Percentiles rank a stretch among this genome's conserved stretches.
phyloP scores from a whole-genome alignment of 1,140 invertebrate species.

The Berghia stephanieae region DNA sequence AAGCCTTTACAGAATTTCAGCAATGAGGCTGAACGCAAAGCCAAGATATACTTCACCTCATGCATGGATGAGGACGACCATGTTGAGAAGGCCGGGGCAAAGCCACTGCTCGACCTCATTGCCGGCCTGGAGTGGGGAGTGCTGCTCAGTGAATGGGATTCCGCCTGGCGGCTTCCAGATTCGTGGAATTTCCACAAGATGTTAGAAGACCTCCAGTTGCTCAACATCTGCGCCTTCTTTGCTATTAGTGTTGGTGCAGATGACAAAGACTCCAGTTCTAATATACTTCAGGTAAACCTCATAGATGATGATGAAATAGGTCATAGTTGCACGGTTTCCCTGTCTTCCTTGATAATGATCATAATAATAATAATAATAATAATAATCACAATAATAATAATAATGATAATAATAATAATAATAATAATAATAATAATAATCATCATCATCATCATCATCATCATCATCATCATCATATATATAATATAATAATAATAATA shows the following conservation, averaged over 20 bases:
- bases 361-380: no score
- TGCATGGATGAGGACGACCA: constrained; percentile 94
- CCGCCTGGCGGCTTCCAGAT: constrained; percentile 66
- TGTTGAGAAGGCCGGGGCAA: constrained; percentile 81
- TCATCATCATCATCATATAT: no score
- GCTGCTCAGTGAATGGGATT: constrained; percentile 66
- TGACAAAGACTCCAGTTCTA: constrained; percentile 86
- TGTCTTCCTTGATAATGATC: no score
- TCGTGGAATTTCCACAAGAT: constrained; percentile 81
- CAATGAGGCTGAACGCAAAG: constrained; percentile 86
- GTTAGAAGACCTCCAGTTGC: constrained; percentile 84
- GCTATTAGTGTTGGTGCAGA: constrained; percentile 91
- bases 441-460: no score
- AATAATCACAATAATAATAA: no score
- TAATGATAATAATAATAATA: no score
- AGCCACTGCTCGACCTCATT: constrained; percentile 83
- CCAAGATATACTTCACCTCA: constrained; percentile 88
- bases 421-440: no score
- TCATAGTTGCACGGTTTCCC: no score
- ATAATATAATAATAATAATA: no score
- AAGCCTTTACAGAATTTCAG: constrained; percentile 34
- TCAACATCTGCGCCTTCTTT: constrained; percentile 78
- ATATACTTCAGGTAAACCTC: constrained; percentile 82
- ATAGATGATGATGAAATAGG: no score
- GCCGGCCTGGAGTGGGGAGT: constrained; percentile 78